Conservation (phyloP, 2,113 vertebrate genomes). For the Hemiprocne comata region DNA sequence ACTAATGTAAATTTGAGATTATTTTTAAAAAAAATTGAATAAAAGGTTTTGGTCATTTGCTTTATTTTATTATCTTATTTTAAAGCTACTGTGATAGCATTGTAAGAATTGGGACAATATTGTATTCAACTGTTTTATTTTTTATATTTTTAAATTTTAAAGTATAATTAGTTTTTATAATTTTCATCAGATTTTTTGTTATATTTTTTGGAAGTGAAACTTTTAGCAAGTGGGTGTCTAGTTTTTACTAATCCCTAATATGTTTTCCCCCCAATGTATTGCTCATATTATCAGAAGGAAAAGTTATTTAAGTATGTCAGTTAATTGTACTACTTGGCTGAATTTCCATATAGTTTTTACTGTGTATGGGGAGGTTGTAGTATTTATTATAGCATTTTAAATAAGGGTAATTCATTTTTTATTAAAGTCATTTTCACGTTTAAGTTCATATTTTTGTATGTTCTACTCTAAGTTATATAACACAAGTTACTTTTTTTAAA, state of each 20-base stretch:
- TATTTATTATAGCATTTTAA: slow-evolving; percentile 99
- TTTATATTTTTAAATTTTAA: slow-evolving; percentile 99
- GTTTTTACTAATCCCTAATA: slow-evolving; percentile 99
- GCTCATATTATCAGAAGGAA: slow-evolving; percentile 99
- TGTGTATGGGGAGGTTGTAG: slow-evolving; percentile 99
- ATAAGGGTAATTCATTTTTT: slow-evolving; percentile 99
- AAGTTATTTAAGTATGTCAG: slow-evolving; percentile 98
- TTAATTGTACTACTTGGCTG: slow-evolving; percentile 99
- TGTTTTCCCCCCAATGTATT: slow-evolving; percentile 96
- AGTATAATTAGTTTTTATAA: slow-evolving; percentile 99
- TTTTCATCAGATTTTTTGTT: slow-evolving; percentile 99
- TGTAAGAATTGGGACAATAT: slow-evolving; percentile 99
- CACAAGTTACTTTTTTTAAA: slow-evolving; percentile 99
- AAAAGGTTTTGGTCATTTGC: slow-evolving; percentile 99
- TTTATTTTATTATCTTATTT: slow-evolving; percentile 99
- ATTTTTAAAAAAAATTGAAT: slow-evolving; percentile 98
- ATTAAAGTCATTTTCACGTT: slow-evolving; percentile 99
- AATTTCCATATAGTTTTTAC: slow-evolving; percentile 99
- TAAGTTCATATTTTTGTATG: slow-evolving; percentile 99
- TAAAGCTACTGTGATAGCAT: slow-evolving; percentile 99
- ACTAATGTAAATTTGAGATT: slow-evolving; percentile 99
- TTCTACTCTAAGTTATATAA: slow-evolving; percentile 98
- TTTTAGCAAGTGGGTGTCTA: slow-evolving; percentile 98
- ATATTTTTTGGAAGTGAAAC: slow-evolving; percentile 99
- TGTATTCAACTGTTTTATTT: slow-evolving; percentile 99